These are phyloP conservation scores for Prionace glauca DNA, from an alignment of 2,797 vertebrate genomes.

Conservation along the genomic window DNA sequence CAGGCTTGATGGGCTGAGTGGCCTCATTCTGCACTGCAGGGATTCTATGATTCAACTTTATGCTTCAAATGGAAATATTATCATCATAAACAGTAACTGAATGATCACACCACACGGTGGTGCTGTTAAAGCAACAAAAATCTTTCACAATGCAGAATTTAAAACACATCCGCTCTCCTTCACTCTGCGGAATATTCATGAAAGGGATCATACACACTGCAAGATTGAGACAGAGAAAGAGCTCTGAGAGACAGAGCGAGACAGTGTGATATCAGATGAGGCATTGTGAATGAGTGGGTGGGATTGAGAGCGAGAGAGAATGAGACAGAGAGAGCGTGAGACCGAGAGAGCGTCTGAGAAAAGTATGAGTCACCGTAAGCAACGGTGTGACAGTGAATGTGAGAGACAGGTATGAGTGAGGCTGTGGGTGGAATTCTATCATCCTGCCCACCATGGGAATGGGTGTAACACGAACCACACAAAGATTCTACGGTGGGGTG, in stretches of 20 bases:
- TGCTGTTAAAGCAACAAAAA: neutral
- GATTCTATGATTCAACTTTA: too few species aligned
- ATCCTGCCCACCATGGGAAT: too few species aligned
- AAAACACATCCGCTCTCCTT: neutral
- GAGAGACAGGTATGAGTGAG: neutral
- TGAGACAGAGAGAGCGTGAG: neutral
- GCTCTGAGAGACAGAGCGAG: neutral
- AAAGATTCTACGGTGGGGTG: too few species aligned
- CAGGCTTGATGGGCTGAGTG: too few species aligned
- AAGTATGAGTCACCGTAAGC: neutral
- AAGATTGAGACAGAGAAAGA: neutral
- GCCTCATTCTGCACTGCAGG: too few species aligned
- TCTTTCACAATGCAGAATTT: neutral
- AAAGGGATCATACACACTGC: neutral
- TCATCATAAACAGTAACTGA: neutral
- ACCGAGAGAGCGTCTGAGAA: neutral
- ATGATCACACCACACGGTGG: neutral
- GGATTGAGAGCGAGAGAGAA: neutral
- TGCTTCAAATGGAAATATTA: too few species aligned
- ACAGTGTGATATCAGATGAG: neutral
- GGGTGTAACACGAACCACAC: too few species aligned
- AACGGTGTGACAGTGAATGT: neutral
- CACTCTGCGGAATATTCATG: neutral
- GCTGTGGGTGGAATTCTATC: too few species aligned
- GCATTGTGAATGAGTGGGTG: neutral